Percentiles rank a stretch among this genome's conserved stretches.
Conservation (phyloP, 2,113 vertebrate genomes). For the Gavialis gangeticus region DNA sequence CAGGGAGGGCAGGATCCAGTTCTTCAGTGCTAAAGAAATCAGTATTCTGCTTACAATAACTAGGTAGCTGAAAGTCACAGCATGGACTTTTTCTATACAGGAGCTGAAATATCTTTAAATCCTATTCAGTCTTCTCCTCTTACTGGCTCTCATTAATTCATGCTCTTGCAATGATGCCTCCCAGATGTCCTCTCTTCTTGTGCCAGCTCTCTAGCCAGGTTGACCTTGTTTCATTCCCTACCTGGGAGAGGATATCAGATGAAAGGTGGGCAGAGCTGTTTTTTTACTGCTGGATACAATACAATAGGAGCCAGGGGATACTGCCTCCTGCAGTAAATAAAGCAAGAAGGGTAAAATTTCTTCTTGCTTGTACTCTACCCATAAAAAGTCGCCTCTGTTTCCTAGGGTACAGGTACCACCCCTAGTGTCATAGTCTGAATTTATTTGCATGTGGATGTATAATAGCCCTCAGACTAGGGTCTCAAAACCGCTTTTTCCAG, state of each 20-base stretch:
- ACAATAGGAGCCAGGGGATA: background rate
- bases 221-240: background rate
- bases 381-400: background rate
- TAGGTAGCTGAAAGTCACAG: rapidly evolving
- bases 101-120: background rate
- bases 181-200: slow-evolving; percentile 38
- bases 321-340: slow-evolving; percentile 3
- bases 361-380: background rate
- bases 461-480: background rate
- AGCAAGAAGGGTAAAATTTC: slow-evolving; percentile 15
- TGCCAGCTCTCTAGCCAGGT: slow-evolving; percentile 52
- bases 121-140: slow-evolving; percentile 30
- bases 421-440: background rate
- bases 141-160: slow-evolving; percentile 59
- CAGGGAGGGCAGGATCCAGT: background rate
- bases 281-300: background rate
- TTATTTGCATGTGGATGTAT: background rate
- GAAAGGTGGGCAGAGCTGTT: background rate
- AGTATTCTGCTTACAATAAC: background rate
- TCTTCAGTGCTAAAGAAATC: background rate
- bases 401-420: background rate
- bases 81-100: rapidly evolving
- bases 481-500: background rate
- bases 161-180: slow-evolving; percentile 1
- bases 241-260: slow-evolving; percentile 8